These are phyloP conservation scores for Conopomorpha cramerella DNA, from an alignment of 1,140 invertebrate genomes.

Conservation along the genomic window DNA sequence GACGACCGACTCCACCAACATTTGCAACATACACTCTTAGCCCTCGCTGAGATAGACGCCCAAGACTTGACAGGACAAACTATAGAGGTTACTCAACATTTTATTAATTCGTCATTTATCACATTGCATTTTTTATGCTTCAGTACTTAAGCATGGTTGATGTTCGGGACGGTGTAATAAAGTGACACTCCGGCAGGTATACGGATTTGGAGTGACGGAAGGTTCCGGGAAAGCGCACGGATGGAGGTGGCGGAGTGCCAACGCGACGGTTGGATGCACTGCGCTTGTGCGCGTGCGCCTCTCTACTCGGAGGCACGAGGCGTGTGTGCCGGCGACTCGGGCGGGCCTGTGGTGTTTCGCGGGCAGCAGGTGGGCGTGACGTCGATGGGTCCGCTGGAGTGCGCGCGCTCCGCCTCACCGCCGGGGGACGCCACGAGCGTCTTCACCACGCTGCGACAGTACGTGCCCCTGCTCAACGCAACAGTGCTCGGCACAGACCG, in stretches of 20 bases:
- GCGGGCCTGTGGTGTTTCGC: slow-evolving; percentile 25
- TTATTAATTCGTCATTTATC: no score
- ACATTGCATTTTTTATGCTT: no score
- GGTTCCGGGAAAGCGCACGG: slow-evolving; percentile 11
- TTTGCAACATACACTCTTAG: no score
- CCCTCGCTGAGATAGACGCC: no score
- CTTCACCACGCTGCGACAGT: neutral
- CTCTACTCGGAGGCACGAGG: slow-evolving; percentile 8
- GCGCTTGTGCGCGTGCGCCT: slow-evolving; percentile 20
- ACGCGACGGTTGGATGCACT: slow-evolving; percentile 22
- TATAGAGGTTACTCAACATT: no score
- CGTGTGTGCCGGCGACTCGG: slow-evolving; percentile 37
- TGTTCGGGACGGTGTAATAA: slow-evolving; percentile 12
- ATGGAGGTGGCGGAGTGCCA: slow-evolving; percentile 19
- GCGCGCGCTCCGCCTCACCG: slow-evolving; percentile 3
- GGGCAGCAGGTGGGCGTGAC: slow-evolving; percentile 31
- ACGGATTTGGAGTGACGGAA: slow-evolving; percentile 32
- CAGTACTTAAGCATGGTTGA: no score
- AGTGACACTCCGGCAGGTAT: slow-evolving; percentile 11
- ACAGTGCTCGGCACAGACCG: neutral
- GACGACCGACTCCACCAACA: slow-evolving; percentile 12
- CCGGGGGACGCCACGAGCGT: neutral
- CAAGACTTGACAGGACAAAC: no score
- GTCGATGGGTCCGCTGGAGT: slow-evolving; percentile 35
- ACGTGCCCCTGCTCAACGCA: neutral